These are phyloP conservation scores for Tyrophagus putrescentiae DNA, from an alignment of 1,140 invertebrate species.

Conservation along the genomic window DNA sequence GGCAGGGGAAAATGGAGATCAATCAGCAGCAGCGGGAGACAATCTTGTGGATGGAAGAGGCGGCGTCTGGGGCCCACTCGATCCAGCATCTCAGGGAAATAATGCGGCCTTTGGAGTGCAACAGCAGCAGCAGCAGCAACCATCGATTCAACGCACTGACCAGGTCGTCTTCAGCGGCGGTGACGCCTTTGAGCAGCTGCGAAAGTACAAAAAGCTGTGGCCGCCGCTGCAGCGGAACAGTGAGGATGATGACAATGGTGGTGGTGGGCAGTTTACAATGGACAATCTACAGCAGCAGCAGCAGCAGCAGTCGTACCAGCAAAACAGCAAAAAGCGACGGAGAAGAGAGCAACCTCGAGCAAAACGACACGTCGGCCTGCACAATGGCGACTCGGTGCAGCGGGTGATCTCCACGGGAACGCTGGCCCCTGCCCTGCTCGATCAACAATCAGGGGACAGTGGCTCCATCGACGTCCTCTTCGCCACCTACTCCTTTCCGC, in stretches of 20 bases:
- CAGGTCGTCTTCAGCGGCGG: not conserved
- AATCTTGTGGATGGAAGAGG: not conserved
- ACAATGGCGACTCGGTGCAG: constrained; percentile 37
- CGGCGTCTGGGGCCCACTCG: too few relatives aligned
- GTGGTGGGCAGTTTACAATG: too few relatives aligned
- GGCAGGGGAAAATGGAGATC: constrained; percentile 25
- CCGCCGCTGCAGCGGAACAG: too few relatives aligned
- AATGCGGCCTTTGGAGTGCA: too few relatives aligned
- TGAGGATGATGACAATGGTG: too few relatives aligned
- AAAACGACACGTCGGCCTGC: constrained; percentile 36
- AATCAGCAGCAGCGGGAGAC: not conserved
- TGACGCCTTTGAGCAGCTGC: not conserved
- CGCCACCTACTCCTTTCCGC: constrained; percentile 42
- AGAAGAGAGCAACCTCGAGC: constrained; percentile 7
- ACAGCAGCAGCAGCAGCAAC: not conserved
- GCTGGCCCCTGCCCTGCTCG: constrained; percentile 31
- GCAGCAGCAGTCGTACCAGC: too few relatives aligned
- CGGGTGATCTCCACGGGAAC: constrained; percentile 35
- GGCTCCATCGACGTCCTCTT: constrained; percentile 38
- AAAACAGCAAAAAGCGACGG: too few relatives aligned
- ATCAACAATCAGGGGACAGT: constrained; percentile 32
- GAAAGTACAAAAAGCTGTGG: not conserved
- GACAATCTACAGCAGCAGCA: too few relatives aligned
- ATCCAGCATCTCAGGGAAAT: too few relatives aligned
- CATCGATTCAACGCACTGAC: not conserved